Evolutionary conservation across 2,888 invertebrate genomes (phyloP), one percentile per base, ranked within the genome.

Genomic region (Orchesella flavescens): DNA sequence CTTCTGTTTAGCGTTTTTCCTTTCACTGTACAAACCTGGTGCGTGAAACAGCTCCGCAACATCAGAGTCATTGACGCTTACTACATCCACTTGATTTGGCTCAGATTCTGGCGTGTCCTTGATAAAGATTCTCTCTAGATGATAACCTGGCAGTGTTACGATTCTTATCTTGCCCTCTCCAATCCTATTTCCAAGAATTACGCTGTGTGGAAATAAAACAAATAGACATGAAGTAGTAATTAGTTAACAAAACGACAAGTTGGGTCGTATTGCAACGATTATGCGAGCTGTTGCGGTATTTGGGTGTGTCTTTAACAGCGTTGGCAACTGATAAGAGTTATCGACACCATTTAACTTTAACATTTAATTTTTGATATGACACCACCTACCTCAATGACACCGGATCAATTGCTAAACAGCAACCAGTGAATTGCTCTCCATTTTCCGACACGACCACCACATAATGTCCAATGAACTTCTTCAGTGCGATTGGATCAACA

Each of bases 331-430:
- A n/a, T n/a, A n/a, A n/a, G n/a, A n/a, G n/a, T n/a, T n/a, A n/a
- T n/a, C n/a, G n/a, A n/a, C n/a, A n/a, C n/a, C n/a, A n/a, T n/a
- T n/a, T n/a, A 23, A 61, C 7, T 61, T 5, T 10, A 10, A 23
- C 7, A 61, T 23, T 19, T 21, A 17, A 46, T 46, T 13, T 46
- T 46, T 2, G 0, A 72, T n/a, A 17, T 24, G 10, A 71, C 49
- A 1, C 5, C 5, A 66, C 43, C 15, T 43, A 83, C 84, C 81
- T 73, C 17, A 84, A 66, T 10, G 81, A 77, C 15, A 84, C 84
- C 0, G 84, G 84, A 57, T 84, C 84, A 19, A 84, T 84, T 9
- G 84, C 77, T 43, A 81, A 74, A 59, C 81, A 73, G 15, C 84
- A 79, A 0, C 84, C 84, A 43, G 53, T 68, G 44, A 63, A 77